Evolutionary conservation across 35 echinoderm and acorn worm species (phyloP), one percentile per base, ranked within the genome.

Genomic region (Heliocidaris erythrogramma): DNA sequence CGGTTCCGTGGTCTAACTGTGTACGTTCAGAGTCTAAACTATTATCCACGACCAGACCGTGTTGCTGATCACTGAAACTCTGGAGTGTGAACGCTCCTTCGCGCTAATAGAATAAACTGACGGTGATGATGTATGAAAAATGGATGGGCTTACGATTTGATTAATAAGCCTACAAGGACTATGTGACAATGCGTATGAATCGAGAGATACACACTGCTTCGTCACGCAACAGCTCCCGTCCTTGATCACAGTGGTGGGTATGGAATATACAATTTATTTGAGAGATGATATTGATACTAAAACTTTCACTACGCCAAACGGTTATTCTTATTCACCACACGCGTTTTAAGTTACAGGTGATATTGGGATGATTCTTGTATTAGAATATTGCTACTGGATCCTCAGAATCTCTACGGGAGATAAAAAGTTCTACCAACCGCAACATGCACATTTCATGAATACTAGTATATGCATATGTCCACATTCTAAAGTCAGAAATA

Each of bases 71-170:
- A 14, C 14, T 56, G 11, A 56, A 56, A 14, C 52, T 2, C 7
- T 56, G 8, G 18, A 27, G 60, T 69, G 24, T 78, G 65, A 78
- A 78, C 65, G 27, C 65, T 6, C 27, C 65, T 78, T 29, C 18
- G 27, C 65, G 65, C 27, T 78, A 78, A 78, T 78, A 78, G 65
- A 78, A 78, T 78, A 78, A 78, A 78, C 65, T 78, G 65, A 78
- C 27, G 65, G 65, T 78, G 65, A 78, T 78, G 65, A 78, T 78
- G 65, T 78, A 78, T 78, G 65, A 78, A 78, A 78, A 27, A 78
- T 78, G 65, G 65, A 78, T 78, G 65, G 65, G 65, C 65, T 78
- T 78, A 78, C 65, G 65, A 78, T 18, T 78, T 78, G 65, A 78
- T 78, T 78, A 78, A 78, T 78, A 78, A 78, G 65, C 65, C 65